phyloP scores from a whole-genome alignment of 2,113 vertebrate species.

The Cyprinodon brontotheroides region DNA sequence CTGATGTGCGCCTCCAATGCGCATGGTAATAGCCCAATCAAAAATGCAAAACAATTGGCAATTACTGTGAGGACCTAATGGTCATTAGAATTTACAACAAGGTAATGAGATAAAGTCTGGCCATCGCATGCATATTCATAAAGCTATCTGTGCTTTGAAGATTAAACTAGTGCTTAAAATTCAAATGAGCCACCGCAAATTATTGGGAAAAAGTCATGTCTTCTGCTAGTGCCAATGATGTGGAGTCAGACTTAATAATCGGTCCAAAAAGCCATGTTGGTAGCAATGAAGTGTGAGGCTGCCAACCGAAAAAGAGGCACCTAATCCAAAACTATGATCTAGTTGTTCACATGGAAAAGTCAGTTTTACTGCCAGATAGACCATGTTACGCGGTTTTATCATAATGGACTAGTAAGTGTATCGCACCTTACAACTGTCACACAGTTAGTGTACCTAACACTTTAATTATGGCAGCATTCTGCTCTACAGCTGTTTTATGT shows the following conservation, averaged over 20 bases:
- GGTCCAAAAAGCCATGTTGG: neutral
- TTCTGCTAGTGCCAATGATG: conserved; percentile 81
- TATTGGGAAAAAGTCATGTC: conserved; percentile 95
- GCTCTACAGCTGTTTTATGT: too few relatives aligned
- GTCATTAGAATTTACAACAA: conserved; percentile 99
- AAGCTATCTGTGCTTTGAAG: conserved; percentile 99
- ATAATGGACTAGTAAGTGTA: neutral
- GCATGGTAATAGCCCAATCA: conserved; percentile 99
- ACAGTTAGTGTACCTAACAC: too few relatives aligned
- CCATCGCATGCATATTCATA: conserved; percentile 99
- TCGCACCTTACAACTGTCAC: neutral
- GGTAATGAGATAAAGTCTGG: conserved; percentile 99
- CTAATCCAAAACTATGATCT: neutral
- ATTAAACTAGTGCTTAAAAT: conserved; percentile 99
- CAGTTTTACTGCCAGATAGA: neutral
- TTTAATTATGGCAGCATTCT: too few relatives aligned
- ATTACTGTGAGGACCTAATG: conserved; percentile 99
- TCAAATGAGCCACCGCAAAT: conserved; percentile 99
- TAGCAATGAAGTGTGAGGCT: neutral
- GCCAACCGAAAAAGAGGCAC: neutral
- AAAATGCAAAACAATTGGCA: conserved; percentile 99
- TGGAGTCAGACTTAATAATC: neutral
- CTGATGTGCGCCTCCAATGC: conserved; percentile 97
- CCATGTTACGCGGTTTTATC: neutral
- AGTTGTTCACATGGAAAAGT: neutral